Percentiles rank a stretch among this genome's conserved stretches.
Evolutionary conservation across 2,113 vertebrate genomes (phyloP).

Genomic region (Theristicus caerulescens): DNA sequence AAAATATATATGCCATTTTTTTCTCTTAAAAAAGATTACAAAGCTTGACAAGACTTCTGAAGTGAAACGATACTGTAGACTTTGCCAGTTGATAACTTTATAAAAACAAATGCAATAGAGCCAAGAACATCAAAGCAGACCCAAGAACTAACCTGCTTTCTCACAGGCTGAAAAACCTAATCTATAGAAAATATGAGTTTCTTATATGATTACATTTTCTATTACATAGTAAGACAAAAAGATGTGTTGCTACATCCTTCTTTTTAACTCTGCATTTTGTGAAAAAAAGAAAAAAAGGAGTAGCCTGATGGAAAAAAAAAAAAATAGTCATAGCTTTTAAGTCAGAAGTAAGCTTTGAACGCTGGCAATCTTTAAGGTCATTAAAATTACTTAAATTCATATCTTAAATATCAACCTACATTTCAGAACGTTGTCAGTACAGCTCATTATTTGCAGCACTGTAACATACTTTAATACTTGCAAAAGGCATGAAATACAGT

Average conservation of each 20-base stretch:
- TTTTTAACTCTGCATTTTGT: not conserved
- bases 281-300: not conserved
- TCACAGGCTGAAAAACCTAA: not conserved
- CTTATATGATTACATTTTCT: not conserved
- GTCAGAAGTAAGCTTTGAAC: not conserved
- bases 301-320: not conserved
- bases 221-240: not conserved
- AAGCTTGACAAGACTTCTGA: not conserved
- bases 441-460: not conserved
- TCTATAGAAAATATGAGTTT: not conserved
- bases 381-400: not conserved
- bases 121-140: not conserved
- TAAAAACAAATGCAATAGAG: not conserved
- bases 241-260: not conserved
- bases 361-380: not conserved
- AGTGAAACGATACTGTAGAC: not conserved
- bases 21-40: not conserved
- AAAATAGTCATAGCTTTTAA: not conserved
- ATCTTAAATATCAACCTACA: not conserved
- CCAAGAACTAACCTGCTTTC: not conserved
- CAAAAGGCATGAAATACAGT: not conserved
- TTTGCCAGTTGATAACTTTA: not conserved
- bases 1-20: not conserved
- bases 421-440: not conserved
- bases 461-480: not conserved